Conservation (phyloP, 1,140 invertebrate genomes). For the Tribolium castaneum region DNA sequence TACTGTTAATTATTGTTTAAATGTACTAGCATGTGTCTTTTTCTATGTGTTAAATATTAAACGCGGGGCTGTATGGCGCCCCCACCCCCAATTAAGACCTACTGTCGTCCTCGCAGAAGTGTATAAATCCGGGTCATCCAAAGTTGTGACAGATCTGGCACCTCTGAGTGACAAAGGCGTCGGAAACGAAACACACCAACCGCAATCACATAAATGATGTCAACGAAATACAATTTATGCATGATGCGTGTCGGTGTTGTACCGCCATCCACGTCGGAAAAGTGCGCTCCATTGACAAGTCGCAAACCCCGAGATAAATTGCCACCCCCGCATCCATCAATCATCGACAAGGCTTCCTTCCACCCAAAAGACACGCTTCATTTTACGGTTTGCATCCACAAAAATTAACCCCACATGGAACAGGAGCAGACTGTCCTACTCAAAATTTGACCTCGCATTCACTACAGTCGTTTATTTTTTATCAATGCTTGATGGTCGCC, state of each 20-base stretch:
- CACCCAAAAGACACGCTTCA: constrained; percentile 5
- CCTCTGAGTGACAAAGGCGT: not conserved
- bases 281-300: constrained; percentile 26
- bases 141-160: not conserved
- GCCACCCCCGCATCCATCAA: not conserved
- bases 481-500: constrained; percentile 36
- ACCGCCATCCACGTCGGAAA: not conserved
- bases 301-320: constrained; percentile 5
- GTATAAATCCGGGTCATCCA: not conserved
- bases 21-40: too few species aligned
- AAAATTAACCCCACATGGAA: too few species aligned
- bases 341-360: constrained; percentile 6
- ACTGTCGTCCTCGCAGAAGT: not conserved
- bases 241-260: constrained; percentile 5
- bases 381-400: constrained; percentile 28
- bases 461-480: constrained; percentile 44
- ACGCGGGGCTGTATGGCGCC: not conserved
- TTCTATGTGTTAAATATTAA: not conserved
- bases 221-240: constrained; percentile 26
- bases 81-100: not conserved
- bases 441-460: constrained; percentile 18
- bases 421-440: too few species aligned
- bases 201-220: constrained; percentile 30
- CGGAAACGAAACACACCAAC: not conserved
- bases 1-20: too few species aligned